Percentiles rank a stretch among this genome's conserved stretches.
phyloP scores from a whole-genome alignment of 2,113 vertebrate species.

The Crotalus tigris region DNA sequence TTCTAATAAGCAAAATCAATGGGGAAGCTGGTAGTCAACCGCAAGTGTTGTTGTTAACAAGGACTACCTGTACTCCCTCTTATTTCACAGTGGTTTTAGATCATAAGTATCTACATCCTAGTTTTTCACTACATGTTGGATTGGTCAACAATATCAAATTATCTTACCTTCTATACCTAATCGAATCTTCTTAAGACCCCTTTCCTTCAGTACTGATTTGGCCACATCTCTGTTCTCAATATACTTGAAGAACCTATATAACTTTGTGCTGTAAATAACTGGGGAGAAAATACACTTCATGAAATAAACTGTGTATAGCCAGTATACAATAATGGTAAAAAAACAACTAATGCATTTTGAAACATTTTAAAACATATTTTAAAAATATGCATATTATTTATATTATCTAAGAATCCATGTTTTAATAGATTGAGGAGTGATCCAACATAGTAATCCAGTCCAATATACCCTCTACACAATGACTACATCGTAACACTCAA shows the following conservation, averaged over 20 bases:
- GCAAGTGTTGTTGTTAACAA: neutral
- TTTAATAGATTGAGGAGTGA: neutral
- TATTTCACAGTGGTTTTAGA: neutral
- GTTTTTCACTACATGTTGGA: neutral
- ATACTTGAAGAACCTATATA: slow-evolving; percentile 99
- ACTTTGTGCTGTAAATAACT: slow-evolving; percentile 99
- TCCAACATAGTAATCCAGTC: neutral
- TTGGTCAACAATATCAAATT: neutral
- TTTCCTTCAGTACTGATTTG: slow-evolving; percentile 96
- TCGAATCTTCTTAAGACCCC: slow-evolving; percentile 96
- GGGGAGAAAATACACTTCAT: slow-evolving; percentile 43
- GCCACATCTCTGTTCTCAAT: slow-evolving; percentile 98
- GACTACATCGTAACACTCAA: neutral
- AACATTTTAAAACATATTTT: neutral
- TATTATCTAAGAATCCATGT: neutral
- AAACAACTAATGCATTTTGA: neutral
- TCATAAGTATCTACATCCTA: neutral
- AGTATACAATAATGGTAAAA: neutral
- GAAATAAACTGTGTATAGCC: neutral
- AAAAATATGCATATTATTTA: neutral
- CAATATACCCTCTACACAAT: neutral
- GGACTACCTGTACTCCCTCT: neutral
- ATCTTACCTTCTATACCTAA: slow-evolving; percentile 95
- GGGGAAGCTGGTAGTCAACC: neutral
- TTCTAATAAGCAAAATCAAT: neutral